Evolutionary conservation across 2,113 vertebrate species (phyloP).

Genomic region (Syngnathus scovelli): DNA sequence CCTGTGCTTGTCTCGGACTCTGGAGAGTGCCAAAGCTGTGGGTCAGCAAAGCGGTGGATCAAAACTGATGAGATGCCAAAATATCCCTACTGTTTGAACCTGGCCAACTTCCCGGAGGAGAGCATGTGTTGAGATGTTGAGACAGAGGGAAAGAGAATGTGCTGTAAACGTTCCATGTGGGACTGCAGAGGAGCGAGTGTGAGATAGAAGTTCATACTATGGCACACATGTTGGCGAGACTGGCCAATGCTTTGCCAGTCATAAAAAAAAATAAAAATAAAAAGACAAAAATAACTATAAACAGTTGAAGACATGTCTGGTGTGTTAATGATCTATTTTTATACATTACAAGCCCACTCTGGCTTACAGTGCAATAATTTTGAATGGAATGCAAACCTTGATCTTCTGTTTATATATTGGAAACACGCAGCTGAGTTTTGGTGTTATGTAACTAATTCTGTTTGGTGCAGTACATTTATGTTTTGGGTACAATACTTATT

Average conservation of each 20-base stretch:
- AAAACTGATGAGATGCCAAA: slow-evolving; percentile 56
- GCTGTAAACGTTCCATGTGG: slow-evolving; percentile 37
- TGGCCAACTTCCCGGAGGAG: slow-evolving; percentile 50
- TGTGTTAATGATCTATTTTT: slow-evolving; percentile 85
- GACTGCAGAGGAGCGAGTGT: slow-evolving; percentile 32
- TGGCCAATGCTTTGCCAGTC: slow-evolving; percentile 63
- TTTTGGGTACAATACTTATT: slow-evolving; percentile 72
- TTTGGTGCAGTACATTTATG: slow-evolving; percentile 38
- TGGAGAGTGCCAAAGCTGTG: slow-evolving; percentile 44
- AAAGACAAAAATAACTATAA: slow-evolving; percentile 37
- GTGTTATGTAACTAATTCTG: slow-evolving; percentile 22
- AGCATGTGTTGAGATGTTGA: slow-evolving; percentile 21
- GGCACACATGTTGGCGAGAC: slow-evolving; percentile 43
- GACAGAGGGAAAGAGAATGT: slow-evolving; percentile 21
- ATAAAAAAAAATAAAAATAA: slow-evolving; percentile 46
- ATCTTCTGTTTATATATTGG: slow-evolving; percentile 69
- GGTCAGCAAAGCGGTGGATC: slow-evolving; percentile 48
- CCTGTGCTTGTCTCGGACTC: slow-evolving; percentile 37
- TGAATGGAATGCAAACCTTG: slow-evolving; percentile 75
- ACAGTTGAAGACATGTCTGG: slow-evolving; percentile 73
- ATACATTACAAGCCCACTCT: slow-evolving; percentile 78
- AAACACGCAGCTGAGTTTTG: slow-evolving; percentile 61
- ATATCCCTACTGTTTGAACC: slow-evolving; percentile 55
- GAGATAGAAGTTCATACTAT: slow-evolving; percentile 51
- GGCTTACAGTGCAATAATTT: slow-evolving; percentile 96